Evolutionary conservation across 2,797 vertebrate species (phyloP), one percentile per base, ranked within the genome.

Genomic region (Chrysocyon brachyurus): DNA sequence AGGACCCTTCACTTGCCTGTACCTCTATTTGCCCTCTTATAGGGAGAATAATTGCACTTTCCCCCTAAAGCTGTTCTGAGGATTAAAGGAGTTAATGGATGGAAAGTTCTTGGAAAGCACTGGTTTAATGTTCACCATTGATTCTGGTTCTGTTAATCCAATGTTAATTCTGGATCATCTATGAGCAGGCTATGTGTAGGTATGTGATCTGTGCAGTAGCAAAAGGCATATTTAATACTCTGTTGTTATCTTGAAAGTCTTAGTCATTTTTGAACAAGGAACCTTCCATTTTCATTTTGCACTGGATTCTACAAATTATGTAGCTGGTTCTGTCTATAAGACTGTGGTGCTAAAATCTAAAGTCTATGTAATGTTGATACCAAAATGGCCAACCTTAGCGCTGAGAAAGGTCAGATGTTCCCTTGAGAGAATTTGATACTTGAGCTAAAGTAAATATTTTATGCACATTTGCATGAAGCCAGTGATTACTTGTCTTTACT

Each of bases 381-480:
- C 64, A 77, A 90, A 88, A 96, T 26, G 40, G 26, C 2, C 86
- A 1, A 4, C 31, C 19, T 87, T n/a, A 46, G 40, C 72, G 33
- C 64, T 16, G 22, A 79, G 73, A 93, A 79, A 70, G 31, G 22
- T 33, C 16, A 79, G 12, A 28, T 79, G 21, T 93, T 31, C 52
- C 66, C 73, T 87, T 68, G 40, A 83, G 75, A 91, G 79, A 85
- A 68, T 63, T 26, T 90, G 56, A 40, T 63, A 77, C 52, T 17
- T 82, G n/a, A 61, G 36, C 85, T 87, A 88, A 87, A 9, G 52
- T 90, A 95, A 87, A 70, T 84, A 87, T 26, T 21, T 59, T 81
- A 24, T 56, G 59, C 31, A 24, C 36, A 17, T 79, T 82, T 77
- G 21, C n/a, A 24, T 12, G 28, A 36, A 70, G 28, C 6, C n/a